Conservation (phyloP, 2,888 invertebrate species). For the Caenorhabditis uteleia region DNA sequence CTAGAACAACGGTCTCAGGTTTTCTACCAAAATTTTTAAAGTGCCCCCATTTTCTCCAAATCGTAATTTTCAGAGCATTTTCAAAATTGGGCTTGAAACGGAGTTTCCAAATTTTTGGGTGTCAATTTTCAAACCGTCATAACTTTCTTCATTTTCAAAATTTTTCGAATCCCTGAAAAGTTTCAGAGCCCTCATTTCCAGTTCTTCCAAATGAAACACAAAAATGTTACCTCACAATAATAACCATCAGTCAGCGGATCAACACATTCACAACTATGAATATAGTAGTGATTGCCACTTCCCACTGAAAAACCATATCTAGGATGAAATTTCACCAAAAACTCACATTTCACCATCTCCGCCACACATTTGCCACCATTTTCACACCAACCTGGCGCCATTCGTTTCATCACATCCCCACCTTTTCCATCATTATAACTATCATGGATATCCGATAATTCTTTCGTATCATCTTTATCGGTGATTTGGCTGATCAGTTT, state of each 20-base stretch:
- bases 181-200: too few relatives aligned
- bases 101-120: too few relatives aligned
- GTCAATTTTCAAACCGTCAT: too few relatives aligned
- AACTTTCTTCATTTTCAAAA: too few relatives aligned
- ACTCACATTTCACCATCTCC: slow-evolving; percentile 17
- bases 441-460: slow-evolving; percentile 6
- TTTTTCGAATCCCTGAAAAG: too few relatives aligned
- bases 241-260: slow-evolving; percentile 21
- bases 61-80: too few relatives aligned
- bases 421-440: slow-evolving; percentile 22
- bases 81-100: too few relatives aligned
- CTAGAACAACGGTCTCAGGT: too few relatives aligned
- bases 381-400: slow-evolving; percentile 21
- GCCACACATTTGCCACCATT: slow-evolving; percentile 29
- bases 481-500: too few relatives aligned
- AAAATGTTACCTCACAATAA: slow-evolving; percentile 16
- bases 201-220: too few relatives aligned
- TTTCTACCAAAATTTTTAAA: too few relatives aligned
- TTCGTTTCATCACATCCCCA: not conserved
- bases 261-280: slow-evolving; percentile 26
- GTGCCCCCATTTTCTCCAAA: too few relatives aligned
- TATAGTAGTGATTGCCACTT: slow-evolving; percentile 10
- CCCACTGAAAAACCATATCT: slow-evolving; percentile 10
- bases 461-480: slow-evolving; percentile 1
- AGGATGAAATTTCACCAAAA: not conserved